phyloP scores from a whole-genome alignment of 2,888 invertebrate species.

The Hofmannophila pseudospretella region DNA sequence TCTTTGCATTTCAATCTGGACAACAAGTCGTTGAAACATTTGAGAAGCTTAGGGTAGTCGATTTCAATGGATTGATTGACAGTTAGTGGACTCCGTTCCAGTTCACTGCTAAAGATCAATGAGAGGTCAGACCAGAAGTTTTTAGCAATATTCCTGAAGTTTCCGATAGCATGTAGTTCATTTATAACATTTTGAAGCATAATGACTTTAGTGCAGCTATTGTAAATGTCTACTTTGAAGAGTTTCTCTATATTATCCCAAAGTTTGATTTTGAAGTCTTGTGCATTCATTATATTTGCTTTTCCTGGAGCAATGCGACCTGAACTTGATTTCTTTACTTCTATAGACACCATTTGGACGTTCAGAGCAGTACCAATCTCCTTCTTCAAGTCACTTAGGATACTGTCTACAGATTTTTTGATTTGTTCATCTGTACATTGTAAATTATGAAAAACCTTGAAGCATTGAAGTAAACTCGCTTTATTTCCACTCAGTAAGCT shows the following conservation, averaged over 20 bases:
- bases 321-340: slow-evolving; percentile 60
- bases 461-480: slow-evolving; percentile 79
- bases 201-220: slow-evolving; percentile 83
- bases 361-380: slow-evolving; percentile 72
- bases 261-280: slow-evolving; percentile 79
- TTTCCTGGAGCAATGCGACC: slow-evolving; percentile 67
- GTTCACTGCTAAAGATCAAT: slow-evolving; percentile 61
- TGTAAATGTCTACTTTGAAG: slow-evolving; percentile 85
- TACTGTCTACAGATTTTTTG: slow-evolving; percentile 68
- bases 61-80: slow-evolving; percentile 91
- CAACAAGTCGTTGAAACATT: slow-evolving; percentile 87
- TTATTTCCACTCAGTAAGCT: slow-evolving; percentile 88
- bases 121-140: slow-evolving; percentile 79
- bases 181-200: slow-evolving; percentile 72
- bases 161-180: slow-evolving; percentile 70
- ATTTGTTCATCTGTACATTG: slow-evolving; percentile 74
- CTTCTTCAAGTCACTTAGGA: slow-evolving; percentile 70
- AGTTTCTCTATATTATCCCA: slow-evolving; percentile 94
- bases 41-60: slow-evolving; percentile 91
- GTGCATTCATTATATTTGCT: slow-evolving; percentile 71
- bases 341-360: slow-evolving; percentile 63
- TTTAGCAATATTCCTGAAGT: slow-evolving; percentile 67
- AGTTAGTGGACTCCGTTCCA: slow-evolving; percentile 70
- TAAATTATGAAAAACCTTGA: slow-evolving; percentile 70
- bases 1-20: slow-evolving; percentile 81